Percentiles rank a stretch among this genome's conserved stretches.
Conservation (phyloP, 2,888 invertebrate genomes). For the Agonum fuliginosum region DNA sequence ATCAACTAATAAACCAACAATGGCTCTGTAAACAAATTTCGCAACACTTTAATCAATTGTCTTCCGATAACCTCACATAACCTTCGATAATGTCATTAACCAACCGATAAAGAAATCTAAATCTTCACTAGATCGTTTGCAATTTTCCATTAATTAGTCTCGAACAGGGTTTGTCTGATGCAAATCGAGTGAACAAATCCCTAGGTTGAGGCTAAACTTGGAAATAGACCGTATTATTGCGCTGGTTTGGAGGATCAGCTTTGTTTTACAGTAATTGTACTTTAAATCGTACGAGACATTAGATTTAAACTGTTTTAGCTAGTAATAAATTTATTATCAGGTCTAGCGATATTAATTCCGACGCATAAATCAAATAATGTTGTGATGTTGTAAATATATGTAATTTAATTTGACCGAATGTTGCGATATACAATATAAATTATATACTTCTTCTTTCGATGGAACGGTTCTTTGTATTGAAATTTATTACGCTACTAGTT, state of each 20-base stretch:
- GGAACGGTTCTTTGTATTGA: constrained; percentile 11
- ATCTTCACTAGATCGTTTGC: not conserved
- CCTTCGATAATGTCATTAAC: not conserved
- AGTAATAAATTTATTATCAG: too few relatives aligned
- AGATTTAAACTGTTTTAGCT: too few relatives aligned
- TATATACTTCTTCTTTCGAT: not conserved
- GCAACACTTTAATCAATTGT: not conserved
- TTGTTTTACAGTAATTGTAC: constrained; percentile 54
- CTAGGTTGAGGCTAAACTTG: not conserved
- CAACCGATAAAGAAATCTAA: not conserved
- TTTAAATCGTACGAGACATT: constrained; percentile 23
- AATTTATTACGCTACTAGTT: constrained; percentile 8
- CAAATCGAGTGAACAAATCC: not conserved
- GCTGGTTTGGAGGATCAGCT: constrained; percentile 37
- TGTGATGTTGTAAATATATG: too few relatives aligned
- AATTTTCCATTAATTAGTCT: constrained; percentile 10
- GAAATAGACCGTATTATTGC: constrained; percentile 49
- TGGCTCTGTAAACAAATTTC: not conserved
- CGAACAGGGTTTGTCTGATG: not conserved
- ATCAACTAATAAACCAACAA: not conserved
- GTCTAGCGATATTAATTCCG: not conserved
- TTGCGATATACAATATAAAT: constrained; percentile 28
- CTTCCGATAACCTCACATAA: not conserved
- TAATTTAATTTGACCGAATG: constrained; percentile 26
- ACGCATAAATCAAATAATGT: constrained; percentile 17